These are phyloP conservation scores for Sericinus montela DNA, from an alignment of 2,888 invertebrate species.

Conservation along the genomic window DNA sequence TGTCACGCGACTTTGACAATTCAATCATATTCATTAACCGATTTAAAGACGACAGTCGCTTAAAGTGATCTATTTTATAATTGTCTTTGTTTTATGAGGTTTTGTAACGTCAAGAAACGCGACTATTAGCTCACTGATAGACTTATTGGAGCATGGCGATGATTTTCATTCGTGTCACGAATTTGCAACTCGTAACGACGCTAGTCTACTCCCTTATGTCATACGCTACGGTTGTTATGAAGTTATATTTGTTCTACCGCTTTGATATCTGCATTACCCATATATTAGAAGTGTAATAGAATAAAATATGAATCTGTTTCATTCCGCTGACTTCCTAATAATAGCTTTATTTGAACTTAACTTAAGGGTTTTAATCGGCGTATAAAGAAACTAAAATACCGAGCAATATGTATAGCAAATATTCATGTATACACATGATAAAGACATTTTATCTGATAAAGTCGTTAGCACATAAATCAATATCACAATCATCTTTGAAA, in stretches of 20 bases:
- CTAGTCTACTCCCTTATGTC: slow-evolving; percentile 30
- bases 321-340: too few relatives aligned
- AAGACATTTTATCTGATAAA: too few relatives aligned
- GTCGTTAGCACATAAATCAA: not conserved
- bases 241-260: too few relatives aligned
- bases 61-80: slow-evolving; percentile 27
- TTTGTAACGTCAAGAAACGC: slow-evolving; percentile 59
- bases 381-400: too few relatives aligned
- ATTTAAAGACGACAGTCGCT: slow-evolving; percentile 31
- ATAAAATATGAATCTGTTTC: too few relatives aligned
- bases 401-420: too few relatives aligned
- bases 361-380: too few relatives aligned
- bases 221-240: not conserved
- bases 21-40: slow-evolving; percentile 33
- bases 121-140: slow-evolving; percentile 59
- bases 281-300: too few relatives aligned
- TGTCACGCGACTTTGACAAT: slow-evolving; percentile 40
- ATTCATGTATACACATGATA: too few relatives aligned
- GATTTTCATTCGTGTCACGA: slow-evolving; percentile 67
- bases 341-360: too few relatives aligned
- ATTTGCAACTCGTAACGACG: slow-evolving; percentile 31
- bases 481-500: not conserved
- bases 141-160: slow-evolving; percentile 71
- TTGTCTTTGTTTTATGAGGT: slow-evolving; percentile 66
- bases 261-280: too few relatives aligned